Evolutionary conservation across 2,113 vertebrate species (phyloP).

Genomic region (Strigops habroptila): DNA sequence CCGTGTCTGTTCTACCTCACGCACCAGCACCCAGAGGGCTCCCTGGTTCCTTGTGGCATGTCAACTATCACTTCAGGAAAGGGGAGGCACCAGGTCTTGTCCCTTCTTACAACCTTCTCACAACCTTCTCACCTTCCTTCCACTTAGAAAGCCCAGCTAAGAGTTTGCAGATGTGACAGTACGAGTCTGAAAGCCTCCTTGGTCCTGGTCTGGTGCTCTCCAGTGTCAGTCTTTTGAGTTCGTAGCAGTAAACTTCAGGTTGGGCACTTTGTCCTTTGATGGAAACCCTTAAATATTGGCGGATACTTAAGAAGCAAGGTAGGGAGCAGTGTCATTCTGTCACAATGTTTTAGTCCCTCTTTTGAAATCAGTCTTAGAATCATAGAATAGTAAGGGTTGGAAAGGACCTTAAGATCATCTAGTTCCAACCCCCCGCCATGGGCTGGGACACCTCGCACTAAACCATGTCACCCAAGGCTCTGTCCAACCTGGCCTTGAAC

Average conservation of each 20-base stretch:
- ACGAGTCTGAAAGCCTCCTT: accelerated
- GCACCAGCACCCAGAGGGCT: not conserved
- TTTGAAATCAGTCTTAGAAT: not conserved
- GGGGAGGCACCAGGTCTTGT: not conserved
- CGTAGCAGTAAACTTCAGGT: not conserved
- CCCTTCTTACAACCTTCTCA: not conserved
- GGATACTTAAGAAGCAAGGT: not conserved
- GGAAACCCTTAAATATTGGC: not conserved
- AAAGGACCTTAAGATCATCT: no score
- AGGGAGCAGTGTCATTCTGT: not conserved
- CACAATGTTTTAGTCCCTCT: not conserved
- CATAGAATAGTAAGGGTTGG: no score
- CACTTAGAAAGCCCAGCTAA: not conserved
- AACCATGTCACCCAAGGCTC: no score
- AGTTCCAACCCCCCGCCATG: no score
- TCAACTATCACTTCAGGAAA: not conserved
- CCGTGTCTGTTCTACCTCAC: not conserved
- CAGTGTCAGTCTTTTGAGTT: not conserved
- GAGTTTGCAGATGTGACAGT: not conserved
- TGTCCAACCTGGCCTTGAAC: no score
- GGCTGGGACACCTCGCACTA: no score
- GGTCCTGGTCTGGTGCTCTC: not conserved
- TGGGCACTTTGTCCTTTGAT: not conserved
- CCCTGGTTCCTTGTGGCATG: not conserved
- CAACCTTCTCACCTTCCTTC: not conserved